Evolutionary conservation across 1,140 invertebrate species (phyloP).

Genomic region (Venturia canescens): DNA sequence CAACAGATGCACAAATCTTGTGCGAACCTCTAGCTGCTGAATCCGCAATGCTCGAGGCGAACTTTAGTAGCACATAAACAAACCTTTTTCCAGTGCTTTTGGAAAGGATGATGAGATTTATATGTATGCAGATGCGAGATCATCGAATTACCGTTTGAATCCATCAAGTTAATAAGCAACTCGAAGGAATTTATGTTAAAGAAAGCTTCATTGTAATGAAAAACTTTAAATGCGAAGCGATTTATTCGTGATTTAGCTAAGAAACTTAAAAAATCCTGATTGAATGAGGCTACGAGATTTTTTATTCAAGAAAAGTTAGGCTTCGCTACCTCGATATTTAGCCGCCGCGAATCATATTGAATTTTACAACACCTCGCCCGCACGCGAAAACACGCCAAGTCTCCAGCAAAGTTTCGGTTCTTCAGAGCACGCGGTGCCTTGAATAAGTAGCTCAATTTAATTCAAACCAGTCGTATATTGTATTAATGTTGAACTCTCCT

Average conservation of each 20-base stretch:
- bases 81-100: neutral
- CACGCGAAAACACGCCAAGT: neutral
- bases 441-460: constrained; percentile 25
- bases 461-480: constrained; percentile 2
- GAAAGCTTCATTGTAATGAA: neutral
- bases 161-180: neutral
- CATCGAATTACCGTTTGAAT: no score
- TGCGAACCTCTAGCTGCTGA: neutral
- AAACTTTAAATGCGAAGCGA: neutral
- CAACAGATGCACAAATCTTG: neutral
- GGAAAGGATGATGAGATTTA: neutral
- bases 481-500: constrained; percentile 7
- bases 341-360: constrained; percentile 8
- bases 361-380: constrained; percentile 11
- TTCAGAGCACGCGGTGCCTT: constrained; percentile 1
- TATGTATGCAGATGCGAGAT: no score
- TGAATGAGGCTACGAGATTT: constrained; percentile 1
- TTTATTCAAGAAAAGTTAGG: constrained; percentile 1
- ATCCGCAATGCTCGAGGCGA: neutral
- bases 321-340: neutral
- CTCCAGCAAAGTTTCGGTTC: constrained; percentile 9
- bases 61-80: neutral
- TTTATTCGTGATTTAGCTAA: neutral
- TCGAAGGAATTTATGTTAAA: neutral
- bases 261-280: neutral